Base-by-base conservation (phyloP, 1,140 invertebrate species). In the Saccostrea cuccullata region DNA sequence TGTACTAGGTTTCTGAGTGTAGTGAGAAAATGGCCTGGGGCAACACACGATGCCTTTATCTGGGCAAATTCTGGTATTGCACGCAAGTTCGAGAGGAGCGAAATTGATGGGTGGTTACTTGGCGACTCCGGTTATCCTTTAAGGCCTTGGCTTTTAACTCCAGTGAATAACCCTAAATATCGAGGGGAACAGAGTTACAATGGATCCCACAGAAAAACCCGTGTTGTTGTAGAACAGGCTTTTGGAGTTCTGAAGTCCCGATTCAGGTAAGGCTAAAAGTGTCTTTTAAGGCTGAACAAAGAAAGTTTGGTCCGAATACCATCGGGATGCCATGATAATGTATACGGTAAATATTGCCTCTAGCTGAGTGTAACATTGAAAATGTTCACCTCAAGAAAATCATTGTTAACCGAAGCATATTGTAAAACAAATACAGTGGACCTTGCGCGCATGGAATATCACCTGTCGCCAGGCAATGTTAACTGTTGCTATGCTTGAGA, bases 211-310 rank as follows among this genome's bases (percentile, higher is more conserved):
- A 82, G n/a, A 2, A 56, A 23, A 20, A 87, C 86, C 87, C 73
- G 89, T 17, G 23, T 55, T 85, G 64, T 85, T 3, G 60, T 87
- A 5, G 89, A 89, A 30, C 58, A 86, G 56, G 56, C 77, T 11
- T 87, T 87, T 88, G 89, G 83, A 0, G 84, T 89, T 70, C 64
- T 89, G 55, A 89, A 89, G 55, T 47, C 64, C 2, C 26, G 89
- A 0, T 89, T 87, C 56, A 20, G 88, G 23, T 89, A 87, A 15
- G 13, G 6, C 3, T 0, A 13, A 60, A 4, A 4, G 13, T 13
- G 2, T 60, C 13, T 60, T 17, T 13, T 13, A 58, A 58, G 0
- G n/a, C 55, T 8, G 55, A 13, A 58, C 56, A 58, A 58, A 56
- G 13, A 8, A 17, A 15, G 12, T 60, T 60, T 17, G 13, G 8